Evolutionary conservation across 2,888 invertebrate genomes (phyloP), one percentile per base, ranked within the genome.

Genomic region (Dryomyza anilis): DNA sequence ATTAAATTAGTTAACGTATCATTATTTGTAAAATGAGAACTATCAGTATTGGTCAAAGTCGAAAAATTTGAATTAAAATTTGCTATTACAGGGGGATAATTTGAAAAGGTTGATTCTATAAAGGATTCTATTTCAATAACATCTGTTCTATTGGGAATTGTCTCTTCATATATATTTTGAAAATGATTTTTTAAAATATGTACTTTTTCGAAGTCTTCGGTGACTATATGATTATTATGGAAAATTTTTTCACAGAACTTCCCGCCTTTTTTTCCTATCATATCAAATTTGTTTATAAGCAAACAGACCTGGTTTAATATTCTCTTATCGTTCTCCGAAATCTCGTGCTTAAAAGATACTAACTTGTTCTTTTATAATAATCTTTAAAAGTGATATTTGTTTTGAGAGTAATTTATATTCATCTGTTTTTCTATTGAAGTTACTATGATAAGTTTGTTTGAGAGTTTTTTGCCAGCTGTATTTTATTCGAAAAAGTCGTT

Each of bases 291-390:
- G 10, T 55, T 16, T 55, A 16, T 30, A 55, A n/a, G 33, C 30
- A 12, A n/a, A 21, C 10, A 23, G 19, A 21, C 21, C 33, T 21
- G 53, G 53, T 33, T 30, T 55, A 12, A 55, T 55, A 8, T 33
- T 14, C 21, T 16, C 16, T 19, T 33, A 55, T 33, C 21, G 30
- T 33, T 55, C 12, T 21, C 8, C 10, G 21, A 55, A 33, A 30
- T 21, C 19, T 21, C 23, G 16, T 14, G 53, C 33, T 21, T 55
- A 33, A 10, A 33, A 33, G 33, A 48, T 25, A 23, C 25, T 12
- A 23, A 48, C 23, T 48, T 48, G 48, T 48, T 48, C 48, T 48
- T 48, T 48, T 48, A 48, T 48, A 23, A 48, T 48, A 8, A 23
- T 48, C 14, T 48, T 48, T 23, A 48, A 23, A 12, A 48, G 48